Base-by-base conservation (phyloP, 2,797 vertebrate genomes). In the Sebastes nivosus region DNA sequence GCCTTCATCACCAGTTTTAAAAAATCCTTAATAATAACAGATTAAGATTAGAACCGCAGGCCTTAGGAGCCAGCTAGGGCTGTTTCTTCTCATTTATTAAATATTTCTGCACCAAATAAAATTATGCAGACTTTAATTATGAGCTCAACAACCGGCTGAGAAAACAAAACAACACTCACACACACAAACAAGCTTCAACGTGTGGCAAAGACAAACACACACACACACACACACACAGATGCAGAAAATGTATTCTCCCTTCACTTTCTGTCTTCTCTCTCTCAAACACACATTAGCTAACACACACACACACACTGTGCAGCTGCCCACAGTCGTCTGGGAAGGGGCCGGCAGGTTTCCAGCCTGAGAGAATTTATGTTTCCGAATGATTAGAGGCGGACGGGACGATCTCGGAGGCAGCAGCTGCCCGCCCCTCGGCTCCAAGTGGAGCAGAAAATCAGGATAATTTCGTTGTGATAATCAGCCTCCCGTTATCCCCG, bases 371-470 rank as follows among this genome's bases (percentile, higher is more conserved):
- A 90, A 90, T 93, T 87, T 85, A 63, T 88, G 83, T 90, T 94
- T 94, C 88, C 85, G 9, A 93, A 89, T 91, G 93, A 94, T 94
- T 92, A 93, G 87, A 87, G 85, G 92, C 59, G 81, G 74, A 89
- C 59, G 67, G 85, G 89, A 84, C 84, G 68, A 75, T 93, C 85
- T 88, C 70, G 6, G 83, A 92, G 88, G 91, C 89, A 92, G 93
- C 94, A 95, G 94, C 94, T 95, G 93, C 90, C 86, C 27, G 52
- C 86, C 86, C 89, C 81, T 81, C 13, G 42, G 88, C 87, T 91
- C 91, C 93, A 94, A 94, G 93, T 94, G 91, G 94, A 94, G 94
- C 93, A 93, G 94, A 94, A 95, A 95, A 95, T 94, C 90, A 82
- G 91, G 85, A 94, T 95, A 90, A 95, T 94, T 92, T 93, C 83